Evolutionary conservation across 2,113 vertebrate species (phyloP), one percentile per base, ranked within the genome.

Genomic region (chimpanzee (Pan troglodytes)): DNA sequence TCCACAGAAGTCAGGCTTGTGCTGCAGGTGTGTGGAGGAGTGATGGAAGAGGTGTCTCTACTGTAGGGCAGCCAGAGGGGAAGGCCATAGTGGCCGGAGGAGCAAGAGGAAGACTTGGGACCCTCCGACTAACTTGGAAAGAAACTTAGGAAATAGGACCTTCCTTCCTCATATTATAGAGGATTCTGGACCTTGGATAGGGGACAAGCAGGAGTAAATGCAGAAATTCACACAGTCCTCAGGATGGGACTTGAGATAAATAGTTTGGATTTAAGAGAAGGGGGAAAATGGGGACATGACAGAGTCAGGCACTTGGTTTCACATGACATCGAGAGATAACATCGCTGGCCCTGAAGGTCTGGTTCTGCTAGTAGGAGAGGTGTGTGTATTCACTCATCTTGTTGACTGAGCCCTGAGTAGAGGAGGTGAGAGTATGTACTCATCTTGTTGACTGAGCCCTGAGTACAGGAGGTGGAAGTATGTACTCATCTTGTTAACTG

Each of bases 261-360:
- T 5, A 5, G 10, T 11, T 25, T 57, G 45, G 38, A 20, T n/a
- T 64, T 45, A 70, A 75, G 27, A 7, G 16, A 12, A 11, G 3
- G 2, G 6, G 40, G 4, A 11, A 23, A 17, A 1, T 1, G 0
- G 67, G 40, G 61, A 1, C 64, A 5, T 0, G 25, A 27, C 18
- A 16, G 27, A 8, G 2, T 30, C 38, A 18, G 22, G 22, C 17
- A 27, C 2, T 18, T 23, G 23, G 18, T 30, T 12, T 4, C 8
- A 4, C 25, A 25, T 43, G 35, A 10, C 0, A 1, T 2, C 10
- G 32, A 35, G 22, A 40, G 30, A 2, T 0, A 20, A 55, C 52
- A 55, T 52, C 1, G 0, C 32, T n/a, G 35, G 27, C 20, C 7
- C 12, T 0, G 3, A 32, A 67, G 27, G 38, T 32, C 50, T 0